These are phyloP conservation scores for Cheirogaleus major DNA, from an alignment of 2,797 vertebrate species.

Conservation along the genomic window DNA sequence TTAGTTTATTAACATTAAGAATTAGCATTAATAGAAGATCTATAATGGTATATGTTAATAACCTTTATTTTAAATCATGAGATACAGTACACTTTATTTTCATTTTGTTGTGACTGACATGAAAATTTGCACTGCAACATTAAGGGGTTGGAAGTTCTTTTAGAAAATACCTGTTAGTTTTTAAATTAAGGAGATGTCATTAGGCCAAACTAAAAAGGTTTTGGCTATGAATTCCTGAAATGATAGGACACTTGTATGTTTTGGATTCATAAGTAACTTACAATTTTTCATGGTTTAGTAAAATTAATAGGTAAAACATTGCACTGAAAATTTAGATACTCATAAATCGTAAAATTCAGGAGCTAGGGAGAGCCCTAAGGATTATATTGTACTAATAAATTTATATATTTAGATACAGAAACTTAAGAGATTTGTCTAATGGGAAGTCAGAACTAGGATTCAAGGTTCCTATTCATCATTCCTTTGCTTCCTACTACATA, in stretches of 20 bases:
- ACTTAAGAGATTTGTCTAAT: neutral
- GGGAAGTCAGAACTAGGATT: neutral
- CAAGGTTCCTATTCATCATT: neutral
- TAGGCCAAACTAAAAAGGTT: neutral
- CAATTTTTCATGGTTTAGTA: constrained; percentile 11
- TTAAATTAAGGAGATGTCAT: constrained; percentile 26
- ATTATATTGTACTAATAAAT: neutral
- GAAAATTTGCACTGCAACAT: neutral
- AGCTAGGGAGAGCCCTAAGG: neutral
- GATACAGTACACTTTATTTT: neutral
- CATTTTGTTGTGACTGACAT: constrained; percentile 18
- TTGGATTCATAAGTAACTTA: constrained; percentile 39
- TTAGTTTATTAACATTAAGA: neutral
- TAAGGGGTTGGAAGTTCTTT: neutral
- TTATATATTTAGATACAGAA: neutral
- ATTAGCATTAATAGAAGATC: constrained; percentile 37
- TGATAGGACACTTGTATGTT: neutral
- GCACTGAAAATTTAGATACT: constrained; percentile 32
- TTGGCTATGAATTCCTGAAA: neutral
- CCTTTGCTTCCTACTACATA: neutral
- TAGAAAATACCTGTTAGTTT: neutral
- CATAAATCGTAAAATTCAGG: constrained; percentile 24
- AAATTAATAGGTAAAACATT: constrained; percentile 36
- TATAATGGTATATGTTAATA: neutral
- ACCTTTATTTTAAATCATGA: constrained; percentile 31